Evolutionary conservation across 2,797 vertebrate species (phyloP).

Genomic region (Borostomias antarcticus): DNA sequence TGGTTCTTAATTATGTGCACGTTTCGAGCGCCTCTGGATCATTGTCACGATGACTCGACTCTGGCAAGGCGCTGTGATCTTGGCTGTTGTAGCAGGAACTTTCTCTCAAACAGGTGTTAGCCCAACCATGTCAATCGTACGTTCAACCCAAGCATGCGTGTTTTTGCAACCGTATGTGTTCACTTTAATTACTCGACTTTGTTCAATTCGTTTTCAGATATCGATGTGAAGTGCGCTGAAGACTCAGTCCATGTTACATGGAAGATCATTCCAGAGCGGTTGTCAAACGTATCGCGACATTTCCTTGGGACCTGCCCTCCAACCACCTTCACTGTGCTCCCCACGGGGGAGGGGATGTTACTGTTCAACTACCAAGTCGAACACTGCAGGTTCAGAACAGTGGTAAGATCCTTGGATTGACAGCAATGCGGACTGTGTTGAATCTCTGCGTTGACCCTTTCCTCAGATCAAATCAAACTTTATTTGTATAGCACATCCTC

Average conservation of each 20-base stretch:
- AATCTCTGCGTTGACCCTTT: not conserved
- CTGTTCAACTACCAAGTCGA: constrained; percentile 41
- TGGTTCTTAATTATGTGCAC: constrained; percentile 31
- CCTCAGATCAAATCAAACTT: no score
- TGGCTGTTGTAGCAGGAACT: constrained; percentile 31
- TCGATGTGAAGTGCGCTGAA: constrained; percentile 56
- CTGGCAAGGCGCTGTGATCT: constrained; percentile 25
- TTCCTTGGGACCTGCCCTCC: constrained; percentile 73
- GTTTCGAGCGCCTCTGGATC: accelerated
- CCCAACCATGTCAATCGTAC: not conserved
- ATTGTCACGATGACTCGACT: constrained; percentile 45
- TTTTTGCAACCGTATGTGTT: not conserved
- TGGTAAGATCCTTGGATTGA: constrained; percentile 45
- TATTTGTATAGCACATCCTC: no score
- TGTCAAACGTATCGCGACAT: constrained; percentile 53
- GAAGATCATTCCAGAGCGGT: constrained; percentile 49
- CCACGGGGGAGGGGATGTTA: constrained; percentile 55
- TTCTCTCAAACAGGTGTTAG: constrained; percentile 49
- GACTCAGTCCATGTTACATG: constrained; percentile 55
- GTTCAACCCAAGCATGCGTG: not conserved
- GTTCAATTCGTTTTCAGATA: constrained; percentile 46
- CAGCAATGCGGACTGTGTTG: not conserved
- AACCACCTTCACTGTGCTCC: constrained; percentile 27
- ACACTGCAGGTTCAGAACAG: constrained; percentile 67
- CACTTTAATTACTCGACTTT: not conserved